A percentile compares a stretch with the other conserved stretches of the same genome.
Conservation (phyloP, 2,797 vertebrate genomes). For the Hemitrygon akajei region DNA sequence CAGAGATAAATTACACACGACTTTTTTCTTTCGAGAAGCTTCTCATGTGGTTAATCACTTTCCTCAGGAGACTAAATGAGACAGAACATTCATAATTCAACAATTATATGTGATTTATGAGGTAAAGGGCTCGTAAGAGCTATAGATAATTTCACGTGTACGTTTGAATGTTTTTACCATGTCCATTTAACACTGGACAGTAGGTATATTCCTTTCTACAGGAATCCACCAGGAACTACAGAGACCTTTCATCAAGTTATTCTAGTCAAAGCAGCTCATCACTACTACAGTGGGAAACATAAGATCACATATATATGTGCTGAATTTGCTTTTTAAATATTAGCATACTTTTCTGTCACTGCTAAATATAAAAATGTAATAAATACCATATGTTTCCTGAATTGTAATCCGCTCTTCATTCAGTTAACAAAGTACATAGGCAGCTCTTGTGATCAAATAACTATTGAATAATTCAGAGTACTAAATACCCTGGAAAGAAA, state of each 20-base stretch:
- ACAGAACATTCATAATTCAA: not conserved
- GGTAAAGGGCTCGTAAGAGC: not conserved
- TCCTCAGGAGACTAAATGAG: not conserved
- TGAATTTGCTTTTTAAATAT: not conserved
- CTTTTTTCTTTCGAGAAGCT: not conserved
- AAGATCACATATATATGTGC: not conserved
- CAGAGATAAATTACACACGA: not conserved
- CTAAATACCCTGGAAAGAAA: not conserved
- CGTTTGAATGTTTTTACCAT: not conserved
- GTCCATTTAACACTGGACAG: not conserved
- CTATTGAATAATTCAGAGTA: not conserved
- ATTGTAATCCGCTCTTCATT: not conserved
- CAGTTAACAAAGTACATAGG: not conserved
- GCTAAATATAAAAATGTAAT: not conserved
- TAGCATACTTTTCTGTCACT: not conserved
- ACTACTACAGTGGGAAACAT: not conserved
- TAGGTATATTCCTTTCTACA: not conserved
- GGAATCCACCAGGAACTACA: not conserved
- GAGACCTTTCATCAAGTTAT: not conserved
- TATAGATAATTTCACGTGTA: not conserved
- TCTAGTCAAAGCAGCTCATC: not conserved
- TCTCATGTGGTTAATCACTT: not conserved
- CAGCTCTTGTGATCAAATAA: not conserved
- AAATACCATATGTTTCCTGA: not conserved
- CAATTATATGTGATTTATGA: not conserved